Evolutionary conservation across 2,797 vertebrate species (phyloP).

Genomic region (Capromys pilorides): DNA sequence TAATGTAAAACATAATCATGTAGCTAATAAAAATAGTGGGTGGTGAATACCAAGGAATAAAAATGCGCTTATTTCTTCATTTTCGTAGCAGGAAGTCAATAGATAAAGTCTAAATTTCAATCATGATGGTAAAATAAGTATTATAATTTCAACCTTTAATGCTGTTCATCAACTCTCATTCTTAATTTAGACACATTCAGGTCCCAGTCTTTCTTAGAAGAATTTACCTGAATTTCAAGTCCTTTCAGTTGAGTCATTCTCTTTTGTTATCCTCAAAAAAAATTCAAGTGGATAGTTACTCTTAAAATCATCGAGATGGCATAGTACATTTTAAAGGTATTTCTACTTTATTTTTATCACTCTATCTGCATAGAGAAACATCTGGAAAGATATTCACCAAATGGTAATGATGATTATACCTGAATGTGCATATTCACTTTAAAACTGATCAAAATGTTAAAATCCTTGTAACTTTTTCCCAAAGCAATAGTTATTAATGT

Average conservation of each 20-base stretch:
- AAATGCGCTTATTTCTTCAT: neutral
- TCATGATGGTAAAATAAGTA: neutral
- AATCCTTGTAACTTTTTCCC: neutral
- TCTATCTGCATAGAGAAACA: neutral
- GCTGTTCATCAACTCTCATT: neutral
- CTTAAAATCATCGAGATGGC: neutral
- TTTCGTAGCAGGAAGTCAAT: conserved; percentile 2
- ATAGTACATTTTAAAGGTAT: conserved; percentile 19
- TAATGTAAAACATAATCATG: conserved; percentile 21
- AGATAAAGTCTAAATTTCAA: conserved; percentile 2
- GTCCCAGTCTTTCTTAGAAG: neutral
- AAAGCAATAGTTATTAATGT: conserved; percentile 9
- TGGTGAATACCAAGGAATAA: neutral
- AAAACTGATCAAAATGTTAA: neutral
- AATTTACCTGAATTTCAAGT: conserved; percentile 2
- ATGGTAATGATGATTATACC: neutral
- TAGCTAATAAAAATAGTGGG: conserved; percentile 35
- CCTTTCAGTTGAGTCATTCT: neutral
- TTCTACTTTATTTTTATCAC: neutral
- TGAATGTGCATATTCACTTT: neutral
- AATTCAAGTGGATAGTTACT: conserved; percentile 42
- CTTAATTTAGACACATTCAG: neutral
- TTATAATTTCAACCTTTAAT: neutral
- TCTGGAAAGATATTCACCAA: neutral
- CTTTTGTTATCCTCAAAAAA: conserved; percentile 28